These are phyloP conservation scores for Phacellophora camtschatica DNA, from an alignment of 30 jellyfish, hydroid and myxozoan species.

Conservation along the genomic window DNA sequence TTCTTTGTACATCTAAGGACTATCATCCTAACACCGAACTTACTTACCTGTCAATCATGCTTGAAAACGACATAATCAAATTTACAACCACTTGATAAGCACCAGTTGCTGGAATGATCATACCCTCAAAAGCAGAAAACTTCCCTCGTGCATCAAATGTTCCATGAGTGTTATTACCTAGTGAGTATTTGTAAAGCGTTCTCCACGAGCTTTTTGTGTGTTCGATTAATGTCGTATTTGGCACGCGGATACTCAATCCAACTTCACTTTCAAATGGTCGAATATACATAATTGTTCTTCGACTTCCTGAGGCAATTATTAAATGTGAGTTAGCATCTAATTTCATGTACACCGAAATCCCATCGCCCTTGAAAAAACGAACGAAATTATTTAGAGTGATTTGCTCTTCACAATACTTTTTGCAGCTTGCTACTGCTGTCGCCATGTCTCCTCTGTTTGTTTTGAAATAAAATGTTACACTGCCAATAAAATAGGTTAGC, in stretches of 20 bases:
- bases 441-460: slow-evolving; percentile 58
- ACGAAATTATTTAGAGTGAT: slow-evolving; percentile 51
- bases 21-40: background rate
- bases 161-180: slow-evolving; percentile 36
- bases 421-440: slow-evolving; percentile 28
- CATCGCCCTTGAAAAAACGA: slow-evolving; percentile 45
- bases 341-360: slow-evolving; percentile 25
- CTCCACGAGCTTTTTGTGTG: slow-evolving; percentile 27
- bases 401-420: slow-evolving; percentile 40
- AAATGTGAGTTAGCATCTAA: slow-evolving; percentile 21
- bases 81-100: slow-evolving; percentile 71
- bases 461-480: slow-evolving; percentile 45
- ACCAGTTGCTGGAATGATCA: slow-evolving; percentile 75
- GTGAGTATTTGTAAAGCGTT: background rate
- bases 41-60: slow-evolving; percentile 7
- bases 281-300: slow-evolving; percentile 23
- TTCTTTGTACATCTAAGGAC: no score
- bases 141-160: slow-evolving; percentile 69
- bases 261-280: slow-evolving; percentile 27
- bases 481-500: slow-evolving; percentile 24
- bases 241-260: slow-evolving; percentile 44
- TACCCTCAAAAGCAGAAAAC: slow-evolving; percentile 34
- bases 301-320: slow-evolving; percentile 41
- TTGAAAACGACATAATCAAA: slow-evolving; percentile 20
- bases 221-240: background rate